phyloP scores from a whole-genome alignment of 2,888 invertebrate species.

The Thumatha senex region DNA sequence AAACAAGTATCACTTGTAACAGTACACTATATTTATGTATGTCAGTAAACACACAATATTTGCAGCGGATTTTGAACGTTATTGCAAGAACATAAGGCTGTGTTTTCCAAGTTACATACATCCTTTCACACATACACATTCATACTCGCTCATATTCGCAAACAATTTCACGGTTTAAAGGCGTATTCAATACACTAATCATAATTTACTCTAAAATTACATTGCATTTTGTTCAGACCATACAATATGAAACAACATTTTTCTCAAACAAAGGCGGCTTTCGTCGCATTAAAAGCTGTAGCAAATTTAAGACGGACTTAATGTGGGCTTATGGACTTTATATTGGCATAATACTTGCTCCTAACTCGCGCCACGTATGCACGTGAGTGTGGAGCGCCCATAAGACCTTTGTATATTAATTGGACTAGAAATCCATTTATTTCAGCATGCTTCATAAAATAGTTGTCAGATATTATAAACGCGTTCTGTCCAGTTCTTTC shows the following conservation, averaged over 20 bases:
- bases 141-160: no score
- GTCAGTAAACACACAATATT: neutral
- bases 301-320: constrained; percentile 11
- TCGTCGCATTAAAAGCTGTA: constrained; percentile 24
- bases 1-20: constrained; percentile 30
- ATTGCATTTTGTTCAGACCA: constrained; percentile 1
- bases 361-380: no score
- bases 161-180: neutral
- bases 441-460: no score
- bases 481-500: no score
- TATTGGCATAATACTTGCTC: neutral
- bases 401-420: no score
- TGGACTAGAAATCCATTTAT: no score
- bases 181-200: constrained; percentile 1
- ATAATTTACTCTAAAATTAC: neutral
- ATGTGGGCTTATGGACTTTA: neutral
- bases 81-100: neutral
- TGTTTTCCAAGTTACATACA: neutral
- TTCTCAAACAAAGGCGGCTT: constrained; percentile 33
- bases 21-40: neutral
- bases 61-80: neutral
- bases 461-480: no score
- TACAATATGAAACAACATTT: constrained; percentile 28
- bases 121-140: no score
- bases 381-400: no score